Evolutionary conservation across 1,140 invertebrate species (phyloP), one percentile per base, ranked within the genome.

Genomic region (Drosophila ogumai): DNA sequence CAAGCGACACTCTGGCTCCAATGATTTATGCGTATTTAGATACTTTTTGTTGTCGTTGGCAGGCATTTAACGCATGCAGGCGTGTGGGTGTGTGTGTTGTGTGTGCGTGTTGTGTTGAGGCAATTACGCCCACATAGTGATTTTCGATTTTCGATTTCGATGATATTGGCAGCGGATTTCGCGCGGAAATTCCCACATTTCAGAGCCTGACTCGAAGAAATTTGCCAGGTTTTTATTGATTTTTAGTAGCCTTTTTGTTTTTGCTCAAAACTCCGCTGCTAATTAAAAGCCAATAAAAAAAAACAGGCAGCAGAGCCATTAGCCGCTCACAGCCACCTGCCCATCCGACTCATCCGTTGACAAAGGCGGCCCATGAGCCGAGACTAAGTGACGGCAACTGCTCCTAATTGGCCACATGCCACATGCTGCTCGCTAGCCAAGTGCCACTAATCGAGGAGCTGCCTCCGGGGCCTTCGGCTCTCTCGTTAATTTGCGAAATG

Each of bases 11-110:
- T 84, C 75, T 68, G 55, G 61, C 60, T n/a, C 57, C 55, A 61
- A 87, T 87, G 84, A 87, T 87, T 87, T 87, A 87, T 87, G 84
- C 80, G 81, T 75, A 77, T 77, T 77, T 77, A 67, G 54, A 85
- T 58, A 60, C 61, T 66, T 64, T 81, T 71, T 66, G 72, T 54
- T 77, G 73, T 78, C 72, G 80, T 73, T 80, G 84, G 71, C 82
- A 73, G 75, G 50, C 82, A 87, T 82, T 88, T 79, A 87, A 76
- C 79, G 71, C 71, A 64, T 72, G 54, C 66, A 34, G 41, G n/a
- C n/a, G 28, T 73, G 54, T 73, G 69, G 67, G 68, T 71, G 43
- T 44, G 40, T 38, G 61, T 75, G 46, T 74, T 65, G 49, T 32
- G 47, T 63, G 69, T 56, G 50, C 52, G 15, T 43, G 32, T 49